Evolutionary conservation across 2,888 invertebrate species (phyloP).

Genomic region (Oegoconia quadripuncta): DNA sequence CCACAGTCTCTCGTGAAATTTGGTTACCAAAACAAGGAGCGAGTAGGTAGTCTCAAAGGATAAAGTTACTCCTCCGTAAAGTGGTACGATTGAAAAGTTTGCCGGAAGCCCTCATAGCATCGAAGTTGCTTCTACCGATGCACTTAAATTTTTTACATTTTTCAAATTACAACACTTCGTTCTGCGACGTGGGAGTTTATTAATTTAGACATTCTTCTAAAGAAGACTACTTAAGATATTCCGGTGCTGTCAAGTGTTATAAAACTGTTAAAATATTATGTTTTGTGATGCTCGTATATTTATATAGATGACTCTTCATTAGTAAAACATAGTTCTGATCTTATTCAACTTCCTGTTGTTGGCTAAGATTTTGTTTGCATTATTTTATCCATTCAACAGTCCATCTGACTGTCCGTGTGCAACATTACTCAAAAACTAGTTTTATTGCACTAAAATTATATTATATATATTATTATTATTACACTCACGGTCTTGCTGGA

Average conservation of each 20-base stretch:
- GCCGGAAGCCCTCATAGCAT: slow-evolving; percentile 43
- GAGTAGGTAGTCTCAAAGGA: slow-evolving; percentile 48
- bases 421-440: too few relatives aligned
- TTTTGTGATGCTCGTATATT: too few relatives aligned
- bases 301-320: slow-evolving; percentile 4
- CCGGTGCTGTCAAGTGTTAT: slow-evolving; percentile 13
- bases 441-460: too few relatives aligned
- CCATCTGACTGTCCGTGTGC: too few relatives aligned
- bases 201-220: slow-evolving; percentile 39
- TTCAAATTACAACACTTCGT: slow-evolving; percentile 27
- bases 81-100: slow-evolving; percentile 59
- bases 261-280: background rate
- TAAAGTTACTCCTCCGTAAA: slow-evolving; percentile 45
- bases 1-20: slow-evolving; percentile 38
- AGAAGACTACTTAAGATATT: slow-evolving; percentile 13
- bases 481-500: too few relatives aligned
- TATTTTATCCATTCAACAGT: too few relatives aligned
- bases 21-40: slow-evolving; percentile 54
- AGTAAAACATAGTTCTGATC: slow-evolving; percentile 1
- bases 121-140: slow-evolving; percentile 34
- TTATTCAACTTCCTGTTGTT: slow-evolving; percentile 3
- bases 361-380: too few relatives aligned
- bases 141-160: slow-evolving; percentile 33
- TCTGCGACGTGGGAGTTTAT: slow-evolving; percentile 31
- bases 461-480: too few relatives aligned